Evolutionary conservation across 2,113 vertebrate genomes (phyloP).

Genomic region (Panthera uncia): DNA sequence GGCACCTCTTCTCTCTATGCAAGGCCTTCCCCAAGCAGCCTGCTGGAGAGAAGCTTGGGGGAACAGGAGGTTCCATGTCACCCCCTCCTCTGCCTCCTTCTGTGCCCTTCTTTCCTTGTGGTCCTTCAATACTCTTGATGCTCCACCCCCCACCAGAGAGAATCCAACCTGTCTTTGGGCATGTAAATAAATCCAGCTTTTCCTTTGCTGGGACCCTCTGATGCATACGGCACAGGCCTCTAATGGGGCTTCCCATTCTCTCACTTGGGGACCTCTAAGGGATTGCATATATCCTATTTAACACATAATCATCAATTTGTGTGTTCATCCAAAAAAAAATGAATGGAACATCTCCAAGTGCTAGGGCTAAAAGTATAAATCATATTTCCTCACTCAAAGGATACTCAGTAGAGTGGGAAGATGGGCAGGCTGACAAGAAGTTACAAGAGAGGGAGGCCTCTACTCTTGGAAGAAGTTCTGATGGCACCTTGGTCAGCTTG

Average conservation of each 20-base stretch:
- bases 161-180: background rate
- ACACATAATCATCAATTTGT: background rate
- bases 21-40: background rate
- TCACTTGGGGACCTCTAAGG: background rate
- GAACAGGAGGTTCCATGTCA: background rate
- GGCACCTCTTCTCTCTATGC: accelerated
- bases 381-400: background rate
- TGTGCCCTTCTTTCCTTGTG: background rate
- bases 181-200: accelerated
- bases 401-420: background rate
- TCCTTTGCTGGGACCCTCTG: background rate
- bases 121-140: background rate
- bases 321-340: background rate
- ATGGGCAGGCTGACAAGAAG: background rate
- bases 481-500: background rate
- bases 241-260: background rate
- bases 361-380: background rate
- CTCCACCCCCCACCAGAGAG: background rate
- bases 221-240: background rate
- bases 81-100: too few relatives aligned
- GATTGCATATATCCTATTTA: background rate
- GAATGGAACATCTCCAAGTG: background rate
- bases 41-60: background rate
- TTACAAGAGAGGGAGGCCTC: accelerated
- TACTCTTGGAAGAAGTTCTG: background rate